Evolutionary conservation across 2,113 vertebrate species (phyloP).

Genomic region (Seriola aureovittata): DNA sequence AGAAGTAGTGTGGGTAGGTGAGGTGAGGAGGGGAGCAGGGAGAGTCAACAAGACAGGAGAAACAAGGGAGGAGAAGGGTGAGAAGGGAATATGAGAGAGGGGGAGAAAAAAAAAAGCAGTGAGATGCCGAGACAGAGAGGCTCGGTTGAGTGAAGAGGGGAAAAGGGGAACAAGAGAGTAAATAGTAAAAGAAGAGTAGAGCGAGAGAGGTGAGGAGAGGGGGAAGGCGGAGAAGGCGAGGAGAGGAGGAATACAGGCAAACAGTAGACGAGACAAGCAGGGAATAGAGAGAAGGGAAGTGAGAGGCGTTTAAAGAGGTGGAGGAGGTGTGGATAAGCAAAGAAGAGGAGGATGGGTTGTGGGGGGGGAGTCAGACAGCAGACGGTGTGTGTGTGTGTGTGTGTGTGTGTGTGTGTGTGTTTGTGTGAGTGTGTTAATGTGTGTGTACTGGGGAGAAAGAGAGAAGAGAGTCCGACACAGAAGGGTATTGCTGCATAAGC

Average conservation of each 20-base stretch:
- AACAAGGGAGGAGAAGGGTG: conserved; percentile 15
- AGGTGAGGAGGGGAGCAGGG: conserved; percentile 3
- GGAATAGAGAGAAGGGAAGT: conserved; percentile 49
- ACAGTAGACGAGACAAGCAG: conserved; percentile 44
- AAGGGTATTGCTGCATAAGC: conserved; percentile 84
- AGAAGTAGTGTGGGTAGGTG: conserved; percentile 10
- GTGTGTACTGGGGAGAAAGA: neutral
- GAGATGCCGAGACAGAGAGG: conserved; percentile 30
- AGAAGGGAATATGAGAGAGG: conserved; percentile 16
- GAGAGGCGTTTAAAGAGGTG: conserved; percentile 55
- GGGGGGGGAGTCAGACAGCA: conserved; percentile 16
- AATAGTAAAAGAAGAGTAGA: conserved; percentile 25
- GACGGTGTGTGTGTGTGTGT: conserved; percentile 36
- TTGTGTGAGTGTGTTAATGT: neutral
- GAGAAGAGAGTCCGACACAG: conserved; percentile 56
- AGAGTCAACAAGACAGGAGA: conserved; percentile 46
- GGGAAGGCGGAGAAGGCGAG: conserved; percentile 7
- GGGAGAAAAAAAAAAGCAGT: neutral
- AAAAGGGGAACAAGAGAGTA: conserved; percentile 33
- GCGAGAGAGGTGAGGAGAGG: neutral
- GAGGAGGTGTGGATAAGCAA: conserved; percentile 47
- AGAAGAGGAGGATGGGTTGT: conserved; percentile 29
- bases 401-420: conserved; percentile 32
- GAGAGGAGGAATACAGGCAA: conserved; percentile 44
- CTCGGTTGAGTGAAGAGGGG: conserved; percentile 48